Conservation (phyloP, 2,888 invertebrate species). For the Crioceris asparagi region DNA sequence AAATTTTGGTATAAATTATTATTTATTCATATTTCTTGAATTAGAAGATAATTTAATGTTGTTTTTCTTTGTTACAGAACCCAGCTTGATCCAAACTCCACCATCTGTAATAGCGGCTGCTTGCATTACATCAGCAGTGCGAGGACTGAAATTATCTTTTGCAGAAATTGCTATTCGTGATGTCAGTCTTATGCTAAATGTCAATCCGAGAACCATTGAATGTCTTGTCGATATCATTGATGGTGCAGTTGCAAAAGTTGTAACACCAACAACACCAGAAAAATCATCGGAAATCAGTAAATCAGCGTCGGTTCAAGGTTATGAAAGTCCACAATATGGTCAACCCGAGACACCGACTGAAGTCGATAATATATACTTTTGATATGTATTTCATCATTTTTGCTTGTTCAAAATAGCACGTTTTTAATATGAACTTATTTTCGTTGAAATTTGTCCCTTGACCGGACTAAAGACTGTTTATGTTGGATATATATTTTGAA, state of each 20-base stretch:
- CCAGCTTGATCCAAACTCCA: conserved; percentile 58
- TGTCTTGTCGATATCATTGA: conserved; percentile 48
- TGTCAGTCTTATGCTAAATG: conserved; percentile 40
- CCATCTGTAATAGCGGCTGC: conserved; percentile 62
- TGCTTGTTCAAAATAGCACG: background rate
- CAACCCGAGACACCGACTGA: conserved; percentile 39
- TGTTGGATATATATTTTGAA: conserved; percentile 17
- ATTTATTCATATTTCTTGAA: too few species aligned
- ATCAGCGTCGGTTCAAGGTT: conserved; percentile 19
- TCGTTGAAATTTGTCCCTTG: conserved; percentile 9
- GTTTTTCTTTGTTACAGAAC: conserved; percentile 48
- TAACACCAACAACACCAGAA: conserved; percentile 25
- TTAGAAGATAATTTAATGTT: too few species aligned
- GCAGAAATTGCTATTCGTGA: conserved; percentile 33
- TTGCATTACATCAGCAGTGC: conserved; percentile 57
- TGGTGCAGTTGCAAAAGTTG: conserved; percentile 43
- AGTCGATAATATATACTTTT: conserved; percentile 37
- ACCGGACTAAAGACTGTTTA: conserved; percentile 11
- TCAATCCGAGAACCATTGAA: conserved; percentile 44
- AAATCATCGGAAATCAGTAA: conserved; percentile 16
- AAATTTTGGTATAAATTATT: too few species aligned
- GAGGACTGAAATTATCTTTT: conserved; percentile 46
- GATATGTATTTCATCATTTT: conserved; percentile 11
- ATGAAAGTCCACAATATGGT: conserved; percentile 33
- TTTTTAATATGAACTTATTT: conserved; percentile 2